These are phyloP conservation scores for Periophthalmodon schlosseri DNA, from an alignment of 2,113 vertebrate genomes.

Conservation along the genomic window DNA sequence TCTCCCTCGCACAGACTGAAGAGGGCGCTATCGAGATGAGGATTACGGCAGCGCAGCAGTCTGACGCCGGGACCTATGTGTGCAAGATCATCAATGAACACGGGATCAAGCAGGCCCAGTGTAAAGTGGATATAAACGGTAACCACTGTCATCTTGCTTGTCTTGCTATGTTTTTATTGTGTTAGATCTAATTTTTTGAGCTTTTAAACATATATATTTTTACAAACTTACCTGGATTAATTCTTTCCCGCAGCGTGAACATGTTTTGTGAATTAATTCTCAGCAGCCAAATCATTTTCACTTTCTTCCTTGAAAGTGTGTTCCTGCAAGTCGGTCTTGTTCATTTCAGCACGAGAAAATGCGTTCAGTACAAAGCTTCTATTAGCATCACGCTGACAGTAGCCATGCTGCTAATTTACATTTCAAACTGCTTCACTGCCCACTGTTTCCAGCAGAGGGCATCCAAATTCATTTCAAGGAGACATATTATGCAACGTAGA, in stretches of 20 bases:
- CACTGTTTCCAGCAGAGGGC: no score
- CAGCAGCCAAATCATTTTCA: neutral
- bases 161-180: neutral
- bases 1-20: constrained; percentile 71
- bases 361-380: no score
- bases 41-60: constrained; percentile 79
- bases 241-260: neutral
- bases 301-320: no score
- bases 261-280: no score
- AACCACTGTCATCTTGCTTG: constrained; percentile 17
- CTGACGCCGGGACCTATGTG: constrained; percentile 83
- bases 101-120: constrained; percentile 84
- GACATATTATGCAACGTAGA: no score
- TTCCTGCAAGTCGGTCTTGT: no score
- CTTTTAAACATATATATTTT: neutral
- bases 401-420: neutral
- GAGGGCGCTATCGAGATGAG: constrained; percentile 77
- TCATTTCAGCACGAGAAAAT: no score
- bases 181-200: neutral
- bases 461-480: no score
- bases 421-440: neutral
- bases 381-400: neutral
- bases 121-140: constrained; percentile 89
- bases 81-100: constrained; percentile 87
- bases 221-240: neutral